phyloP scores from a whole-genome alignment of 1,140 invertebrate genomes.

The Aradophagus sp. region DNA sequence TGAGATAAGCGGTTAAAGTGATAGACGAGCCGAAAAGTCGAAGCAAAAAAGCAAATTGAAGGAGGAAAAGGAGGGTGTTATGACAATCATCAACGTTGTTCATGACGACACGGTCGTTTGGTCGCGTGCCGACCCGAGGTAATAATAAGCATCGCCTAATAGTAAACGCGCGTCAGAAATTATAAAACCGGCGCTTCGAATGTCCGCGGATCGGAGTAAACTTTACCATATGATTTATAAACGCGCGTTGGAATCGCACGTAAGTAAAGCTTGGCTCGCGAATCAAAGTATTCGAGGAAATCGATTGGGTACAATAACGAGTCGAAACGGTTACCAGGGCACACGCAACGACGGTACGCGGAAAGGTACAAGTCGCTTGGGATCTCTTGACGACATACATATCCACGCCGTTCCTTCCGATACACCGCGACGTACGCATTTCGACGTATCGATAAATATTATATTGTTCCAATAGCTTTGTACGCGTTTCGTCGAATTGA shows the following conservation, averaged over 20 bases:
- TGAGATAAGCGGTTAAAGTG: slow-evolving; percentile 27
- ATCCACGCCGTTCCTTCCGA: slow-evolving; percentile 15
- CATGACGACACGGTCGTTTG: slow-evolving; percentile 3
- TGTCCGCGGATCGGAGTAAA: no score
- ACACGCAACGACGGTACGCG: slow-evolving; percentile 38
- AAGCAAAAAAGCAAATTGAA: slow-evolving; percentile 32
- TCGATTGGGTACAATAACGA: slow-evolving; percentile 30
- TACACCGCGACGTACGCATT: slow-evolving; percentile 42
- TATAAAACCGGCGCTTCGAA: slow-evolving; percentile 4
- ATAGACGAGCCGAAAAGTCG: slow-evolving; percentile 35
- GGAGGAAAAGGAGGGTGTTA: slow-evolving; percentile 30
- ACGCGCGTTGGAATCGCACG: not conserved
- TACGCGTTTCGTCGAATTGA: slow-evolving; percentile 36
- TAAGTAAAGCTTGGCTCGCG: not conserved
- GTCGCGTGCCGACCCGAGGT: not conserved
- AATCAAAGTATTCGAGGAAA: not conserved
- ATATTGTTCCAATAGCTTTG: slow-evolving; percentile 46
- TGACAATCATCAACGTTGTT: slow-evolving; percentile 29
- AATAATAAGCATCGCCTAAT: no score
- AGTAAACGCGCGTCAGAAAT: no score
- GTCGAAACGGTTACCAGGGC: slow-evolving; percentile 49
- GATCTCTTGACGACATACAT: slow-evolving; percentile 58
- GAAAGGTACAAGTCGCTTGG: slow-evolving; percentile 44
- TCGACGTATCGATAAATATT: slow-evolving; percentile 54
- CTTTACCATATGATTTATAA: no score